phyloP scores from a whole-genome alignment of 2,888 invertebrate species.

The Baronia brevicornis region DNA sequence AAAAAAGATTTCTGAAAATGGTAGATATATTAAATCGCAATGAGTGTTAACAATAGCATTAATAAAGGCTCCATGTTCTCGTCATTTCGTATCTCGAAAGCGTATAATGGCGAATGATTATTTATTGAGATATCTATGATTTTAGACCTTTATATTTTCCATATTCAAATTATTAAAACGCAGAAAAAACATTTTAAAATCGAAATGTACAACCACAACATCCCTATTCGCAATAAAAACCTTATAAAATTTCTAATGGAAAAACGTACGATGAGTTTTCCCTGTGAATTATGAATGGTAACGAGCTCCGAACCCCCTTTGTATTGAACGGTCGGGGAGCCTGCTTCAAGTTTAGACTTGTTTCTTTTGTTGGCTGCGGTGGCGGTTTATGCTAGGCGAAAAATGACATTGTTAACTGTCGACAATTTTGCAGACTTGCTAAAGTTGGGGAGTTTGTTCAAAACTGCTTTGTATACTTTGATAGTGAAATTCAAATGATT shows the following conservation, averaged over 20 bases:
- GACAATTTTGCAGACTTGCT: conserved; percentile 30
- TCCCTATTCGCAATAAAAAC: conserved; percentile 56
- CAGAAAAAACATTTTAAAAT: too few species aligned
- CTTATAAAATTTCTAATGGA: conserved; percentile 73
- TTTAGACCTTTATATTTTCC: too few species aligned
- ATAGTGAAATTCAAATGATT: too few species aligned
- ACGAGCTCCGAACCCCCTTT: conserved; percentile 51
- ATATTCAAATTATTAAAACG: too few species aligned
- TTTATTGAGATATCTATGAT: too few species aligned
- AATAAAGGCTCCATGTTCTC: too few species aligned
- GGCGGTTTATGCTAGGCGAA: conserved; percentile 45
- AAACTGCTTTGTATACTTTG: conserved; percentile 24
- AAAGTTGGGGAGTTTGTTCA: conserved; percentile 21
- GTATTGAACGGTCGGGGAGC: conserved; percentile 25
- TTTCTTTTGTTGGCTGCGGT: conserved; percentile 63
- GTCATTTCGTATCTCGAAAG: too few species aligned
- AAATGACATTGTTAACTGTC: conserved; percentile 56
- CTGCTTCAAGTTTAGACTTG: conserved; percentile 51
- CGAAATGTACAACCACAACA: too few species aligned
- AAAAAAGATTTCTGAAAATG: too few species aligned
- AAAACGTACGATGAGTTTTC: conserved; percentile 72
- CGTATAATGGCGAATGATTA: too few species aligned
- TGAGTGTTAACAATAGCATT: too few species aligned
- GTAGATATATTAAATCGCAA: too few species aligned
- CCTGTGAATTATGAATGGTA: conserved; percentile 73